A percentile compares a stretch with the other conserved stretches of the same genome.
phyloP scores from a whole-genome alignment of 2,888 invertebrate genomes.

The Lepidochitona cinerea region DNA sequence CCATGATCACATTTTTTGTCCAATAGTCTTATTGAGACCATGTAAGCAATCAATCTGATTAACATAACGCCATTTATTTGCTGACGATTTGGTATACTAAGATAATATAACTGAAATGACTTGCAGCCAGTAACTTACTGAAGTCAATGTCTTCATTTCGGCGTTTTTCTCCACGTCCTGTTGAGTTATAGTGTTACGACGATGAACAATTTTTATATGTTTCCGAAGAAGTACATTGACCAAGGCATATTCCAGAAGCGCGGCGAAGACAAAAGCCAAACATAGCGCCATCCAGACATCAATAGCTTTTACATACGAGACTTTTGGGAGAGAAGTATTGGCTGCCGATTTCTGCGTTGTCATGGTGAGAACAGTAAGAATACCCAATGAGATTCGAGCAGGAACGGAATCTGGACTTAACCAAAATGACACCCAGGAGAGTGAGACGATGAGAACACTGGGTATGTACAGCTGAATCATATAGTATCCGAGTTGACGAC shows the following conservation, averaged over 20 bases:
- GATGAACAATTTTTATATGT: neutral
- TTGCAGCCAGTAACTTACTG: too few relatives aligned
- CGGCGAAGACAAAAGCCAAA: conserved; percentile 51
- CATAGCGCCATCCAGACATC: conserved; percentile 59
- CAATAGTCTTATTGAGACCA: too few relatives aligned
- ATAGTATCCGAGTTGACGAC: conserved; percentile 55
- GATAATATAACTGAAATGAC: too few relatives aligned
- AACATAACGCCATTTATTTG: too few relatives aligned
- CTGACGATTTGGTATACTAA: too few relatives aligned
- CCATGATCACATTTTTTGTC: too few relatives aligned
- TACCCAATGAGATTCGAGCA: conserved; percentile 48
- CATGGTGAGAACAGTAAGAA: conserved; percentile 50
- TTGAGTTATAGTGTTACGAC: neutral
- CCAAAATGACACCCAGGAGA: conserved; percentile 61
- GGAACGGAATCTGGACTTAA: conserved; percentile 54
- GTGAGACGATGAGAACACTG: conserved; percentile 50
- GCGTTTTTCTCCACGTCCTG: neutral
- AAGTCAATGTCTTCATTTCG: neutral
- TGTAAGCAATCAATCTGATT: too few relatives aligned
- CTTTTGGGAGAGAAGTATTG: conserved; percentile 41
- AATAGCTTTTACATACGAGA: conserved; percentile 57
- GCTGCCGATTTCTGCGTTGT: conserved; percentile 48
- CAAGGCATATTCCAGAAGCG: conserved; percentile 51
- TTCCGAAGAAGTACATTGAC: conserved; percentile 45
- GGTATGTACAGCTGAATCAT: conserved; percentile 61